Evolutionary conservation across 2,797 vertebrate species (phyloP), one percentile per base, ranked within the genome.

Genomic region (Clarias platycephalus): DNA sequence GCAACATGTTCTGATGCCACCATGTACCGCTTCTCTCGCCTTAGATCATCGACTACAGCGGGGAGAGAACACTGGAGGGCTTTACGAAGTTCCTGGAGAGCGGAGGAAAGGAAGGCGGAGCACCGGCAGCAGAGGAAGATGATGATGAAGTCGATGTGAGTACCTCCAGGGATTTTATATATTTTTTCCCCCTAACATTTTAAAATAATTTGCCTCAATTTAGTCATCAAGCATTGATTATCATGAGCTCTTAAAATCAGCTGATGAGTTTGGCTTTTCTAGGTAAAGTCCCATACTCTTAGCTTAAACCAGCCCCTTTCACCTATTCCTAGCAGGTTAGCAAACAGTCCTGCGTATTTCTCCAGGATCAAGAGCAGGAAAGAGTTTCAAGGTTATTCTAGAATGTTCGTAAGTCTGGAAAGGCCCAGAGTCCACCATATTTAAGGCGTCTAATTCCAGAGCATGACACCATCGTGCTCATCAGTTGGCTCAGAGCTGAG

Each of bases 31-130:
- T 28, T 67, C 0, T 75, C 24, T 26, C 49, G 5, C 80, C 18
- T 68, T 89, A 99, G 98, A 96, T 99, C 71, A 96, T 99, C 10
- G 98, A 99, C 75, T 99, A 98, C 90, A 99, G 97, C 0, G 98
- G 98, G 0, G 98, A 99, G 91, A 95, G 98, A 91, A 99, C 98
- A 0, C 87, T 99, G 85, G 98, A 99, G 9, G 97, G 97, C 67
- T 98, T 99, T 90, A 95, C 95, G 64, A 98, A 98, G 86, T 99
- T 99, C 93, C 83, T 99, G 93, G 97, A 98, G 91, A 99, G 98
- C 0, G 98, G 98, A 0, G 98, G 98, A 20, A 96, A 96, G 91
- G 98, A 99, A 0, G 98, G 98, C 0, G 97, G 97, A 0, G 96
- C 96, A 18, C 94, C 95, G 0, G 93, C 94, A 60, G 94, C 86